Conservation (phyloP, 2,888 invertebrate species). For the Mythimna vitellina region DNA sequence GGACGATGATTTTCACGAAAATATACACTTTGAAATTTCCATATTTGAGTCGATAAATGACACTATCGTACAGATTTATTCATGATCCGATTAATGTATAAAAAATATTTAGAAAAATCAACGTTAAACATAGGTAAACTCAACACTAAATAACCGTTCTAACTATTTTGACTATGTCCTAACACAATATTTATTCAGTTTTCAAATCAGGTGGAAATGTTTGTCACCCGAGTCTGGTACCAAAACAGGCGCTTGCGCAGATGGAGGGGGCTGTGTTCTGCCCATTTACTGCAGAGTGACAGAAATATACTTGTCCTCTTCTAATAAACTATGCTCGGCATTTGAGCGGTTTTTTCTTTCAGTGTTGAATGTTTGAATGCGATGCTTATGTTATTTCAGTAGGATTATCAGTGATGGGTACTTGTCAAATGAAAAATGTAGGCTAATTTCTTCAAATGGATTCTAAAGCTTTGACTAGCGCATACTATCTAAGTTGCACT, state of each 20-base stretch:
- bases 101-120: background rate
- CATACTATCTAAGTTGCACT: background rate
- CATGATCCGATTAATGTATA: background rate
- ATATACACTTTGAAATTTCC: conserved; percentile 12
- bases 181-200: conserved; percentile 55
- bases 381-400: conserved; percentile 61
- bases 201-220: conserved; percentile 65
- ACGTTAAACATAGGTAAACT: background rate
- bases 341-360: conserved; percentile 69
- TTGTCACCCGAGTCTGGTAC: conserved; percentile 85
- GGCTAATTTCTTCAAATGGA: background rate
- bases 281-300: conserved; percentile 75
- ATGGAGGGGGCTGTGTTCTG: conserved; percentile 84
- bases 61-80: background rate
- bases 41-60: background rate
- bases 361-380: conserved; percentile 66
- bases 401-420: conserved; percentile 51
- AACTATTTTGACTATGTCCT: conserved; percentile 20
- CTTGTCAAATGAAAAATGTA: conserved; percentile 43
- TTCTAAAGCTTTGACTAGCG: background rate
- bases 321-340: conserved; percentile 72
- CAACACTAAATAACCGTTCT: conserved; percentile 2
- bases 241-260: conserved; percentile 85
- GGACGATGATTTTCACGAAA: conserved; percentile 41
- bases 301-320: conserved; percentile 83